Base-by-base conservation (phyloP, 2,113 vertebrate species). In the Dermatemys mawii region DNA sequence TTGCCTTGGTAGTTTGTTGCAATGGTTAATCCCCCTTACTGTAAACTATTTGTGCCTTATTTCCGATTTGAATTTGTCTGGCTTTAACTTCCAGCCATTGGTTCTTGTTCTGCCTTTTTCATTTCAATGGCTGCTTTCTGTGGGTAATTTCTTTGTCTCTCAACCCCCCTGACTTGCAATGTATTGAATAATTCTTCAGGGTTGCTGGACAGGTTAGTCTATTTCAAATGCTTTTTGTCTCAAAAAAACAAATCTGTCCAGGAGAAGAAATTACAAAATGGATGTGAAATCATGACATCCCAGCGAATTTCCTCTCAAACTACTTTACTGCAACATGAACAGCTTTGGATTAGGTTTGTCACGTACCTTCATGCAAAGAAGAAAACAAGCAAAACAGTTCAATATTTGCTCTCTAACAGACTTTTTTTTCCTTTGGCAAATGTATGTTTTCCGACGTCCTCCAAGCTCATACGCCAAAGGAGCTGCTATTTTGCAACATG, bases 261-360 rank as follows among this genome's bases (percentile, higher is more conserved):
- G 0, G 12, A 93, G 86, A 92, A 97, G 67, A 86, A 95, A 96
- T 93, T 91, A 82, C 53, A 89, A 84, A 96, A 92, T 85, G 84
- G 93, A 97, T 93, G 84, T 96, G 88, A 97, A 97, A 93, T 96
- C 91, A 95, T 86, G 92, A 92, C 87, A 94, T 87, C 46, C 24
- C 0, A 0, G 55, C 49, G 83, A 94, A 96, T 97, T 97, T 96
- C 90, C 90, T 95, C 97, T 95, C 91, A 92, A 95, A 16, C 92
- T 92, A 90, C 81, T 95, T 86, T 94, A 83, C 70, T 89, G 79
- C 83, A 92, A 83, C 88, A 93, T 94, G 90, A 95, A 85, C 83
- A 95, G 89, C 54, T 88, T 90, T 76, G 91, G 96, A 90, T 97
- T 89, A 91, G 21, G 83, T 96, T 96, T 92, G 53, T 91, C 88